Conservation (phyloP, 2,888 invertebrate species). For the Hydropsyche betteni region DNA sequence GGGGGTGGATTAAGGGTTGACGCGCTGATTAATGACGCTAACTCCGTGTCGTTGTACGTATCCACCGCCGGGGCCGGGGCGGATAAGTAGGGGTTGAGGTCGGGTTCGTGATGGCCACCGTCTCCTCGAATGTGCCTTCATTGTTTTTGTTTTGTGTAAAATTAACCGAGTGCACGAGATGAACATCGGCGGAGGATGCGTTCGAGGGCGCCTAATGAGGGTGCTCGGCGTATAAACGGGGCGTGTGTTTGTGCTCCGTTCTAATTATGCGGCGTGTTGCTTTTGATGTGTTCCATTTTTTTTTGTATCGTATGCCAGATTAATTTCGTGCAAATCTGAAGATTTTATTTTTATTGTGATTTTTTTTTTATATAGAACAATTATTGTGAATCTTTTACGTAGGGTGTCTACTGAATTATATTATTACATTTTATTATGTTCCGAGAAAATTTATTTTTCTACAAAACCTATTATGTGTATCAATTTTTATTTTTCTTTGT, state of each 20-base stretch:
- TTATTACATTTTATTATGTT: too few species aligned
- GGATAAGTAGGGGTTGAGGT: too few species aligned
- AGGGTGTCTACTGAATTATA: too few species aligned
- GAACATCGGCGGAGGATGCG: constrained; percentile 1
- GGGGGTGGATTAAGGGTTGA: constrained; percentile 49
- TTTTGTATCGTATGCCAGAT: too few species aligned
- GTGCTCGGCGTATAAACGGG: constrained; percentile 30
- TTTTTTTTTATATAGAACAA: too few species aligned
- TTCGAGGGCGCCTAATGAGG: constrained; percentile 42
- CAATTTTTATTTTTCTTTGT: too few species aligned
- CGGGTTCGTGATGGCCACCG: background rate
- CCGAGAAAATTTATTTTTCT: too few species aligned
- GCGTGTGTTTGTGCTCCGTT: background rate
- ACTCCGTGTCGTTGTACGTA: constrained; percentile 45
- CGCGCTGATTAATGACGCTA: constrained; percentile 50
- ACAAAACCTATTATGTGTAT: too few species aligned
- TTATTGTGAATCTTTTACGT: too few species aligned
- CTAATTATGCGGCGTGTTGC: background rate
- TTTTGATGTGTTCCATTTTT: too few species aligned
- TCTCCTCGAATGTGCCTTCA: constrained; percentile 17
- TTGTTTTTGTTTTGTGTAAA: constrained; percentile 46
- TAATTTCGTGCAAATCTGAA: too few species aligned
- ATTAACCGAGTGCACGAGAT: constrained; percentile 45
- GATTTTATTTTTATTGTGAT: too few species aligned
- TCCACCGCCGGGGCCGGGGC: constrained; percentile 10